Conservation (phyloP, 2,888 invertebrate species). For the Timema cristinae region DNA sequence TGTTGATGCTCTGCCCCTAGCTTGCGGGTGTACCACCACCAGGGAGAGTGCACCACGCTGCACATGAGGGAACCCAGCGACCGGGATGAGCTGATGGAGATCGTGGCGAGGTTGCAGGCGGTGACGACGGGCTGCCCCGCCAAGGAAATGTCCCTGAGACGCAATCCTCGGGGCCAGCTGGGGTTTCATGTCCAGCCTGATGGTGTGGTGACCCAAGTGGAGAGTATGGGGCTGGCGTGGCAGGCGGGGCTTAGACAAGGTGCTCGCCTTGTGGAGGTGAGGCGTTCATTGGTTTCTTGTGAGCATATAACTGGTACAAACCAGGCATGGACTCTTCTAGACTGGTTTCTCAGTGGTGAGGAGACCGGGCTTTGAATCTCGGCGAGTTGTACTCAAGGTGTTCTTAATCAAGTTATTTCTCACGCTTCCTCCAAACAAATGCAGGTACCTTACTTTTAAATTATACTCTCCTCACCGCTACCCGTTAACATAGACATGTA, state of each 20-base stretch:
- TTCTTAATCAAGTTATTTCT: too few relatives aligned
- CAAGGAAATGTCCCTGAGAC: conserved; percentile 73
- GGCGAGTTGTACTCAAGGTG: too few relatives aligned
- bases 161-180: conserved; percentile 79
- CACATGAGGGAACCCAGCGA: conserved; percentile 63
- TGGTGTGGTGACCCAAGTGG: conserved; percentile 92
- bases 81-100: conserved; percentile 68
- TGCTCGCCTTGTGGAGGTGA: conserved; percentile 77
- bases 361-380: too few relatives aligned
- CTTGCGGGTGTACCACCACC: conserved; percentile 82
- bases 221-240: conserved; percentile 65
- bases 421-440: too few relatives aligned
- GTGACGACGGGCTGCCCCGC: conserved; percentile 76
- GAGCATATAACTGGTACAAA: too few relatives aligned
- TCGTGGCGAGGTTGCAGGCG: conserved; percentile 72
- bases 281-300: neutral
- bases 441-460: too few relatives aligned
- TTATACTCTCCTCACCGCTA: too few relatives aligned
- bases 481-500: too few relatives aligned
- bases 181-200: conserved; percentile 90
- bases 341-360: too few relatives aligned
- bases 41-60: conserved; percentile 86
- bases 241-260: conserved; percentile 86
- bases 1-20: conserved; percentile 42
- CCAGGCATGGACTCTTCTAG: too few relatives aligned